Conservation (phyloP, 2,113 vertebrate genomes). For the Oenanthe melanoleuca region DNA sequence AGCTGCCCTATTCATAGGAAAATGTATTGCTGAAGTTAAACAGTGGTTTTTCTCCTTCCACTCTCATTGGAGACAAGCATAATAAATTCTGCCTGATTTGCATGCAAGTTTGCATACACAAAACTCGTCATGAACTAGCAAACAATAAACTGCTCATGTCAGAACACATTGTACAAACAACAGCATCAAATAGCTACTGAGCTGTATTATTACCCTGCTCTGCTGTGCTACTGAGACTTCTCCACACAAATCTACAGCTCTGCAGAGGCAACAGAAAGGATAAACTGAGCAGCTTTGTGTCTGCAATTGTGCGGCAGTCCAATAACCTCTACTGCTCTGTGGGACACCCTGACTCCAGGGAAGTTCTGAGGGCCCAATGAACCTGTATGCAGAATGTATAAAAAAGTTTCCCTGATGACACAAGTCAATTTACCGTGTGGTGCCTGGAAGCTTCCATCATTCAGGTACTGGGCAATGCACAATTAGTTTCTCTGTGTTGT, state of each 20-base stretch:
- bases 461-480: neutral
- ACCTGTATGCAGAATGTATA: neutral
- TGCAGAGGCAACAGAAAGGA: neutral
- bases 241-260: neutral
- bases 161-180: conserved; percentile 14
- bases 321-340: neutral
- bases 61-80: conserved; percentile 8
- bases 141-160: conserved; percentile 28
- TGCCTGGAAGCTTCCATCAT: neutral
- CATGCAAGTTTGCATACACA: conserved; percentile 65
- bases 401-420: neutral
- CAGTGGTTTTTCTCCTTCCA: neutral
- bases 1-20: conserved; percentile 50
- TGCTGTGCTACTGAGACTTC: neutral
- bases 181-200: neutral
- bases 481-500: neutral
- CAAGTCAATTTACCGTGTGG: fast-evolving
- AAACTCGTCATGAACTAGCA: conserved; percentile 12
- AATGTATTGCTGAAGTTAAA: conserved; percentile 34
- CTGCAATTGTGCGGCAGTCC: neutral
- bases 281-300: neutral
- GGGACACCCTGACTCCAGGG: neutral
- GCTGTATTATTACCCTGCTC: neutral
- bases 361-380: neutral
- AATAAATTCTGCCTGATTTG: conserved; percentile 54